Conservation (phyloP, 2,888 invertebrate genomes). For the Drosophila putrida region DNA sequence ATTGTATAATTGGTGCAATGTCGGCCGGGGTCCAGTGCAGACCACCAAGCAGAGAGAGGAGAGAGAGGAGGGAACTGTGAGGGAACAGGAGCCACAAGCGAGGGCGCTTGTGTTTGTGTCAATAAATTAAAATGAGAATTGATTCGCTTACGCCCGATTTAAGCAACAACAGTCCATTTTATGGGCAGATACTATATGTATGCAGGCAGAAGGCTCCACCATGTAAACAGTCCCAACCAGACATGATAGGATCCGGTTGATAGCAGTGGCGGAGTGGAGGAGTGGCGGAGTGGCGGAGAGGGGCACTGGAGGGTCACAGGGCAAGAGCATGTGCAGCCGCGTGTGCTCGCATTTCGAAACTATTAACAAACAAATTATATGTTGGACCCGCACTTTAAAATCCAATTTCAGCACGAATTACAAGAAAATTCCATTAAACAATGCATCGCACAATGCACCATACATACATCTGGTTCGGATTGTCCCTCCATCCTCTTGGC, state of each 20-base stretch:
- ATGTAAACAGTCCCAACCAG: constrained; percentile 59
- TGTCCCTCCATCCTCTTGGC: neutral
- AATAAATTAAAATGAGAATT: constrained; percentile 80
- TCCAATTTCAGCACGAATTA: constrained; percentile 78
- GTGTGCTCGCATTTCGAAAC: constrained; percentile 71
- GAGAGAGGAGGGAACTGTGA: too few species aligned
- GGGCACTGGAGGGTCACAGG: neutral
- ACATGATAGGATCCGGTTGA: constrained; percentile 42
- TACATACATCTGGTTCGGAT: constrained; percentile 1
- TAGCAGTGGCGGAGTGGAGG: neutral
- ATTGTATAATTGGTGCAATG: constrained; percentile 79
- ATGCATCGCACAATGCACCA: constrained; percentile 40
- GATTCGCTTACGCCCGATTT: constrained; percentile 81
- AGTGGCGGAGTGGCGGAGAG: neutral
- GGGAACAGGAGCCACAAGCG: neutral
- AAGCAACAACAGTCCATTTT: constrained; percentile 77
- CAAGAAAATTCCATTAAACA: constrained; percentile 82
- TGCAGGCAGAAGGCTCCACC: constrained; percentile 24
- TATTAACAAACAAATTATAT: constrained; percentile 82
- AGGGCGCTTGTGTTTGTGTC: constrained; percentile 69
- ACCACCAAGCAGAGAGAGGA: neutral
- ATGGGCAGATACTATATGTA: constrained; percentile 50
- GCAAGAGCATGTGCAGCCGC: constrained; percentile 48
- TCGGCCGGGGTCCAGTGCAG: constrained; percentile 21
- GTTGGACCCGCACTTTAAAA: constrained; percentile 82